A percentile compares a stretch with the other conserved stretches of the same genome.
These are phyloP conservation scores for Daktulosphaira vitifoliae DNA, from an alignment of 1,140 invertebrate species.

Conservation along the genomic window DNA sequence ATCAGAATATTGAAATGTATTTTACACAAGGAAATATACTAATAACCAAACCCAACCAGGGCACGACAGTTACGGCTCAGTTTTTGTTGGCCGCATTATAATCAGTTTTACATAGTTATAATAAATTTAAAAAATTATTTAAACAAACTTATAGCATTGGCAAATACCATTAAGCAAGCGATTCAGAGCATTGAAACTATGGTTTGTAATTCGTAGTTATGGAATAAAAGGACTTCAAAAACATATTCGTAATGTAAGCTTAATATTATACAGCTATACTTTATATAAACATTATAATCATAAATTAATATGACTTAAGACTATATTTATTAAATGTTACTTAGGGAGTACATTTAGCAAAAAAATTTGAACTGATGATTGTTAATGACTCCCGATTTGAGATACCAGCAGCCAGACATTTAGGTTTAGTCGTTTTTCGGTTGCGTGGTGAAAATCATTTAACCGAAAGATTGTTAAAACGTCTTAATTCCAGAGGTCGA, in stretches of 20 bases:
- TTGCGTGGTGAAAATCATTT: constrained; percentile 74
- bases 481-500: constrained; percentile 71
- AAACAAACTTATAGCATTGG: constrained; percentile 71
- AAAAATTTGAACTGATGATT: constrained; percentile 81
- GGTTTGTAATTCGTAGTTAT: constrained; percentile 91
- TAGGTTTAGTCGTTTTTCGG: constrained; percentile 90
- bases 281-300: no score
- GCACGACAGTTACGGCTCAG: no score
- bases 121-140: not conserved
- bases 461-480: constrained; percentile 75
- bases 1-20: no score
- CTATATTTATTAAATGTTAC: no score
- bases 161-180: constrained; percentile 94
- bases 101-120: no score
- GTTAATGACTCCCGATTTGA: constrained; percentile 77
- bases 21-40: no score
- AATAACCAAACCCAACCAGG: no score
- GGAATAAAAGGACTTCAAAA: constrained; percentile 82
- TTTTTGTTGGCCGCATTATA: no score
- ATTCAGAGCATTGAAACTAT: constrained; percentile 91
- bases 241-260: constrained; percentile 73
- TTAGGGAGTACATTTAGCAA: constrained; percentile 69
- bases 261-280: no score
- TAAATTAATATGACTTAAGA: no score
- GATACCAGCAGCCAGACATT: constrained; percentile 74